Conservation (phyloP, 2,797 vertebrate species). For the Myiotriccus ornatus region DNA sequence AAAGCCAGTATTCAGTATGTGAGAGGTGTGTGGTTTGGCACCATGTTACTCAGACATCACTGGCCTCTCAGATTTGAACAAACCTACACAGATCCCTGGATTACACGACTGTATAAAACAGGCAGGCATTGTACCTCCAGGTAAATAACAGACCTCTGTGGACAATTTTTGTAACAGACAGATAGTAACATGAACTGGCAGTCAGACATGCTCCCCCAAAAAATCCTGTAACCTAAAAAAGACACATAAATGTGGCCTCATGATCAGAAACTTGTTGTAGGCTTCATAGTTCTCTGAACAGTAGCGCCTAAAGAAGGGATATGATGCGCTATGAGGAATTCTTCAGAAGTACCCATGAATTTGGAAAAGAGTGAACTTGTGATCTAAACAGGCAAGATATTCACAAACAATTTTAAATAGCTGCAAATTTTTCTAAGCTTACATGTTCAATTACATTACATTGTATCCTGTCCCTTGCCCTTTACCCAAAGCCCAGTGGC, state of each 20-base stretch:
- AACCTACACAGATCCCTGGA: not conserved
- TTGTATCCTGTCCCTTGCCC: not conserved
- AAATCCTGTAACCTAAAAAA: not conserved
- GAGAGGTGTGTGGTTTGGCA: not conserved
- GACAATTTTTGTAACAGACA: not conserved
- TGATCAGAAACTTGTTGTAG: not conserved
- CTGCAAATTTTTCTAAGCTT: not conserved
- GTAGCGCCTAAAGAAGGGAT: not conserved
- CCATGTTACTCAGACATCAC: not conserved
- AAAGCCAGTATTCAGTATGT: not conserved
- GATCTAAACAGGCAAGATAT: not conserved
- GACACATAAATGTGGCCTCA: not conserved
- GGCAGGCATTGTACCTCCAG: not conserved
- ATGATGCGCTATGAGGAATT: not conserved
- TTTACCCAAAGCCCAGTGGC: not conserved
- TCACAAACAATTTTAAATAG: not conserved
- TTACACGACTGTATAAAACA: not conserved
- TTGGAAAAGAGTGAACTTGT: not conserved
- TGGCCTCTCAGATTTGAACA: not conserved
- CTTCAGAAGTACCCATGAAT: not conserved
- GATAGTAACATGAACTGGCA: not conserved
- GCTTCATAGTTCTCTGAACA: not conserved
- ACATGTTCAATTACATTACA: not conserved
- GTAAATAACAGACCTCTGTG: not conserved
- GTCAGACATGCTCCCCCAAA: accelerated